Evolutionary conservation across 2,113 vertebrate species (phyloP), one percentile per base, ranked within the genome.

Genomic region (Lagopus muta): DNA sequence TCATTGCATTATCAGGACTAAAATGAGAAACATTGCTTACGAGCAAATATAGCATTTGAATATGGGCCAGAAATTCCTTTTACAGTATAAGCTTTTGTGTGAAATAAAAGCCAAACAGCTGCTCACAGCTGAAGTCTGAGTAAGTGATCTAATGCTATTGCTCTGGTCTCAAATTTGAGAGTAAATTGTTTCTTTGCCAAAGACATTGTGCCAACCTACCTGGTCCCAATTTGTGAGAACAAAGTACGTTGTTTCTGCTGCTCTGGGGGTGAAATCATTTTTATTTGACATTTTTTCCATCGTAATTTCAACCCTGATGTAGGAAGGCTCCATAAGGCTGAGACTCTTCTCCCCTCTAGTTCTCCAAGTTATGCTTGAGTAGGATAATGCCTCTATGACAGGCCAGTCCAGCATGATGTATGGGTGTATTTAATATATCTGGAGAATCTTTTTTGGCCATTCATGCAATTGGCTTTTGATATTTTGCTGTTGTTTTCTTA

Each of bases 91-190:
- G 86, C 73, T 96, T 94, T 96, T 95, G 82, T 93, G 91, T 95
- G 94, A 95, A 97, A 96, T 93, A 73, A 95, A 97, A 96, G 94
- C 95, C 96, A 97, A 92, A 96, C 97, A 97, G 97, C 97, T 97
- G 96, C 94, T 97, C 74, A 65, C 88, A 92, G 88, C 95, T 95
- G 93, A 91, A 67, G 77, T 92, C 93, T 75, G 91, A 95, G 62
- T 89, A 89, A 94, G 83, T 93, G 93, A 95, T 87, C 92, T 97
- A 96, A 96, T 94, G 73, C 95, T 94, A 13, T 88, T 90, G 91
- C 91, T 95, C 84, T 92, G 83, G 78, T 90, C 92, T 96, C 92
- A 90, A 92, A 91, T 96, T 94, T 88, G 93, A 91, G 67, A 83
- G 40, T 76, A 70, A 96, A 67, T 60, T 73, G 34, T 87, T 93